These are phyloP conservation scores for Podarcis cretensis DNA, from an alignment of 2,113 vertebrate species.

Conservation along the genomic window DNA sequence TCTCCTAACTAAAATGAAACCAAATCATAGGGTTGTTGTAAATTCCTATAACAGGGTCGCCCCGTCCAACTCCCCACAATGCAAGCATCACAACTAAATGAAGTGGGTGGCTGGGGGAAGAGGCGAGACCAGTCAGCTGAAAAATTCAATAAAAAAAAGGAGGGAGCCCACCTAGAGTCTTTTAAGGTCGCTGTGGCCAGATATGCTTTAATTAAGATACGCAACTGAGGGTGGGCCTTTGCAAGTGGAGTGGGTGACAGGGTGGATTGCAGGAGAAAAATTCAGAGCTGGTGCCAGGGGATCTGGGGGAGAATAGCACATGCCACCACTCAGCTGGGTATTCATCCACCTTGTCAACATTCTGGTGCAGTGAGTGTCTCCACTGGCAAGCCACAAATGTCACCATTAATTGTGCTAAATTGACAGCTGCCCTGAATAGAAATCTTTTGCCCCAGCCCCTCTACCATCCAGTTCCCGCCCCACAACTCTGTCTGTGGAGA, in stretches of 20 bases:
- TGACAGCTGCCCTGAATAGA: neutral
- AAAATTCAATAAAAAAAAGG: neutral
- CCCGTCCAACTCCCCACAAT: too few relatives aligned
- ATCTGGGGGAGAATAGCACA: neutral
- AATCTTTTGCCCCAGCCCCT: neutral
- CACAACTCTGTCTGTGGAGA: too few relatives aligned
- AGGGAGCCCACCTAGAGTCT: too few relatives aligned
- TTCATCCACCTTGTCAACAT: neutral
- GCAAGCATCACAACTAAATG: neutral
- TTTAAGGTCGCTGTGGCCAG: neutral
- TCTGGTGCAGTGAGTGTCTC: neutral
- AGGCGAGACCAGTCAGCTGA: neutral
- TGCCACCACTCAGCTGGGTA: neutral
- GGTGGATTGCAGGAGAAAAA: neutral
- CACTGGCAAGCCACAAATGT: neutral
- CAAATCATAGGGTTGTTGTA: too few relatives aligned
- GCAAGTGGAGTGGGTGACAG: neutral
- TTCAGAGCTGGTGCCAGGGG: neutral
- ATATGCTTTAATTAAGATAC: neutral
- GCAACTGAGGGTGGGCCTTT: neutral
- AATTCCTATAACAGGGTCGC: too few relatives aligned
- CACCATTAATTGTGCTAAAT: neutral
- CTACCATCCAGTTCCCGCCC: too few relatives aligned
- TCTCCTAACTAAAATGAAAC: too few relatives aligned
- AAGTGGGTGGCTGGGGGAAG: neutral